phyloP scores from a whole-genome alignment of 2,888 invertebrate species.

The Salpingus planirostris region DNA sequence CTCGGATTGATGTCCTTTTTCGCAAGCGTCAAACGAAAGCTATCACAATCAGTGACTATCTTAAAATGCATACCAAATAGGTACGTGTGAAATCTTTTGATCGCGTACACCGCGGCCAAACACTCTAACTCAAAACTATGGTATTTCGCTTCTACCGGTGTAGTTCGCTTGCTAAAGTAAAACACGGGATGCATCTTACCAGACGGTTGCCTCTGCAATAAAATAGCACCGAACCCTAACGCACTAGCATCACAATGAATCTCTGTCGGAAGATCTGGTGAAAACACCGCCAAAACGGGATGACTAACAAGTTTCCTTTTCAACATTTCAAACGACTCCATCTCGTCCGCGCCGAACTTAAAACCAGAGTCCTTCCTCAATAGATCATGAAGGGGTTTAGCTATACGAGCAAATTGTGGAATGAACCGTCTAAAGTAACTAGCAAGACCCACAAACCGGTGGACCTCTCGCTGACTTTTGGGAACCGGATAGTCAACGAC shows the following conservation, averaged over 20 bases:
- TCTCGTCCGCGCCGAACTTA: background rate
- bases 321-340: background rate
- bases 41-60: background rate
- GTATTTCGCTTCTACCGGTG: too few species aligned
- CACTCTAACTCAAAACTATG: too few species aligned
- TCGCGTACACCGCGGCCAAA: too few species aligned
- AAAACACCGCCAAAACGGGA: background rate
- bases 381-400: background rate
- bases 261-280: background rate
- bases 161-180: too few species aligned
- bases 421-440: background rate
- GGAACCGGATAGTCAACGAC: too few species aligned
- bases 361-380: background rate
- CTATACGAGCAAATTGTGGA: background rate
- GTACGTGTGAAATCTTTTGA: too few species aligned
- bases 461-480: too few species aligned
- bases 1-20: background rate
- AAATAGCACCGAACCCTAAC: background rate
- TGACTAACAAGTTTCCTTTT: background rate
- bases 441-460: background rate
- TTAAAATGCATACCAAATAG: background rate
- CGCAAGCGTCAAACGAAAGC: background rate
- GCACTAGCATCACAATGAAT: background rate
- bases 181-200: too few species aligned
- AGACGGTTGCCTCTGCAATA: background rate